Conservation (phyloP, 2,888 invertebrate species). For the Andrena bucephala region DNA sequence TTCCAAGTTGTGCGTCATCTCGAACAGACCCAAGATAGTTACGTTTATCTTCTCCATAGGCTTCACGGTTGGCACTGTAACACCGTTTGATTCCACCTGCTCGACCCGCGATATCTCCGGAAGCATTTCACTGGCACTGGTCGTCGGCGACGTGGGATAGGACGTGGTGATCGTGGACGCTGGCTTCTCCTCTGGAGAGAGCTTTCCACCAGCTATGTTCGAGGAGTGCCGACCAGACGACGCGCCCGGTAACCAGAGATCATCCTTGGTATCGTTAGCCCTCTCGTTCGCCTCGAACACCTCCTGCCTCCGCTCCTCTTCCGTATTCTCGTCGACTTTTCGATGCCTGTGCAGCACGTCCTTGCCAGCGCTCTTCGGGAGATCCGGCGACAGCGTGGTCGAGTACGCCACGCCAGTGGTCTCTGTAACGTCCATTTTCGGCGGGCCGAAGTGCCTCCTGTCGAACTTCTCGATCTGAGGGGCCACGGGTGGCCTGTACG, state of each 20-base stretch:
- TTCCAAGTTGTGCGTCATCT: slow-evolving; percentile 89
- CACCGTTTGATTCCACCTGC: slow-evolving; percentile 17
- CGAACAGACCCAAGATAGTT: slow-evolving; percentile 92
- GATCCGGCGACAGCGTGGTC: slow-evolving; percentile 64
- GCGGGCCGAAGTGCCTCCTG: slow-evolving; percentile 80
- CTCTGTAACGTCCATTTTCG: slow-evolving; percentile 70
- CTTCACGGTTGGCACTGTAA: slow-evolving; percentile 47
- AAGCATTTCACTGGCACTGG: slow-evolving; percentile 15
- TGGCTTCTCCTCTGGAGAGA: slow-evolving; percentile 37
- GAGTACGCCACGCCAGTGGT: slow-evolving; percentile 41
- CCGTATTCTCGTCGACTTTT: slow-evolving; percentile 58
- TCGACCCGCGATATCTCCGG: not conserved
- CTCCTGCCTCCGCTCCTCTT: slow-evolving; percentile 35
- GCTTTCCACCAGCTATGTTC: slow-evolving; percentile 27
- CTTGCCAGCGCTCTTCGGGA: slow-evolving; percentile 75
- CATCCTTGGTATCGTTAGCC: slow-evolving; percentile 49
- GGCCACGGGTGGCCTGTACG: slow-evolving; percentile 67
- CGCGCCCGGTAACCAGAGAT: slow-evolving; percentile 52
- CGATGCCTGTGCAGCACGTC: slow-evolving; percentile 72
- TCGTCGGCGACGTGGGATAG: slow-evolving; percentile 10
- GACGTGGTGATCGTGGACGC: not conserved
- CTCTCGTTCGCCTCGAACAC: slow-evolving; percentile 39
- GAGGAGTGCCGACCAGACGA: slow-evolving; percentile 56
- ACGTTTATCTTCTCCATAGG: slow-evolving; percentile 85
- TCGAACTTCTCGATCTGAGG: slow-evolving; percentile 79